Conservation (phyloP, 2,797 vertebrate species). For the Peromyscus aztecus region DNA sequence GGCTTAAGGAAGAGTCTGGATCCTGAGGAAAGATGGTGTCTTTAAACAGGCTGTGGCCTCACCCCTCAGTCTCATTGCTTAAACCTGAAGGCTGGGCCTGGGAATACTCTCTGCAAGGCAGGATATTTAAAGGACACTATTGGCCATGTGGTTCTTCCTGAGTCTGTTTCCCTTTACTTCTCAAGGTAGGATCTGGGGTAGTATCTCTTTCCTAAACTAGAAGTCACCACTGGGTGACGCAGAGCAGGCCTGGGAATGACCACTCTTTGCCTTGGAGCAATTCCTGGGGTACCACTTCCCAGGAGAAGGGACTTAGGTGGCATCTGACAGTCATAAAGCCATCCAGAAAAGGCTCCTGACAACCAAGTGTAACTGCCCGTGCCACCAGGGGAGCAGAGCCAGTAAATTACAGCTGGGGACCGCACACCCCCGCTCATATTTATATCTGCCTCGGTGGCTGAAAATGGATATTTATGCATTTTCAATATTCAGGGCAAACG, state of each 20-base stretch:
- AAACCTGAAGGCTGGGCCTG: background rate
- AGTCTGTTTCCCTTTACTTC: background rate
- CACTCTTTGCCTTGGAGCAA: no score
- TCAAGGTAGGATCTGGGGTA: background rate
- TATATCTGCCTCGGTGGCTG: slow-evolving; percentile 75
- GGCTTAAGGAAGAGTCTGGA: background rate
- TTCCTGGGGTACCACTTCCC: background rate
- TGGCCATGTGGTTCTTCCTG: background rate
- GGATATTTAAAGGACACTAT: background rate
- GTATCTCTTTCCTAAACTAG: background rate
- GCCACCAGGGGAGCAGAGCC: background rate
- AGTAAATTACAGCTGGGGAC: slow-evolving; percentile 71
- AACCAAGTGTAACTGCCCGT: accelerated
- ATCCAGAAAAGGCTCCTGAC: slow-evolving; percentile 51
- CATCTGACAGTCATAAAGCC: background rate
- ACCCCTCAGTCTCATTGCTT: background rate
- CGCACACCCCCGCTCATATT: slow-evolving; percentile 50
- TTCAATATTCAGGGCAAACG: slow-evolving; percentile 49
- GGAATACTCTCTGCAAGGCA: background rate
- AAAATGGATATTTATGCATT: slow-evolving; percentile 77
- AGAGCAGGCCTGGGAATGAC: background rate
- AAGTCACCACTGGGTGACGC: background rate
- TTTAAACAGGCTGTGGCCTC: accelerated
- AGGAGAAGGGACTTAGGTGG: background rate
- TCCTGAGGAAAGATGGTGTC: background rate